Base-by-base conservation (phyloP, 2,888 invertebrate species). In the Gymnocheta viridis region DNA sequence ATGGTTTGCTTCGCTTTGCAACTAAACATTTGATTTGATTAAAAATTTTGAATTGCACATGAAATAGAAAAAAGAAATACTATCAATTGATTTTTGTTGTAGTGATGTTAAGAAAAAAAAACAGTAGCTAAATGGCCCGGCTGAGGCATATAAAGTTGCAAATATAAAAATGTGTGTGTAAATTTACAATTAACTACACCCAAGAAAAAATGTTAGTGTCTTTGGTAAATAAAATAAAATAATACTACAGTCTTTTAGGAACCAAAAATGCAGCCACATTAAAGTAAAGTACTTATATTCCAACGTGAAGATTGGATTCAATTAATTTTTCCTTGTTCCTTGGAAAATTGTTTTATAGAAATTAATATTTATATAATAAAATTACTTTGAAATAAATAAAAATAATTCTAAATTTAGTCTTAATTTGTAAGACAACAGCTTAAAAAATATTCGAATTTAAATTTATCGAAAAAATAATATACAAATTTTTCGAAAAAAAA, bases 181-280 rank as follows among this genome's bases (percentile, higher is more conserved):
- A 19, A 35, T 29, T 47, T 17, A 4, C 19, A 4, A 9, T 10
- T 10, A 22, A 29, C 29, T 29, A 29, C 54, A 73, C 73, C 38
- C 49, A 24, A 49, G 14, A 2, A 17, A 60, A 60, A 72, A 32
- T 41, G 9, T 70, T 56, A 41, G 54, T 47, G n/a, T 38, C 4
- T 10, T 12, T 6, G 10, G 17, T 12, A 51, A 10, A 24, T 4
- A 22, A 49, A n/a, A 51, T 24, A n/a, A 51, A 4, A n/a, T n/a
- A 47, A n/a, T 1, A 47, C 4, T 47, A 14, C 10, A 41, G 10
- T 4, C 41, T 32, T 7, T 32, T 5, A 17, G 1, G 1, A 4
- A 47, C 7, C 4, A 3, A 17, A 47, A 17, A 47, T 12, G 17
- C 17, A 47, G 17, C n/a, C n/a, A 47, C 1, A n/a, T n/a, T n/a